Base-by-base conservation (phyloP, 2,797 vertebrate genomes). In the Neopelma chrysocephalum region DNA sequence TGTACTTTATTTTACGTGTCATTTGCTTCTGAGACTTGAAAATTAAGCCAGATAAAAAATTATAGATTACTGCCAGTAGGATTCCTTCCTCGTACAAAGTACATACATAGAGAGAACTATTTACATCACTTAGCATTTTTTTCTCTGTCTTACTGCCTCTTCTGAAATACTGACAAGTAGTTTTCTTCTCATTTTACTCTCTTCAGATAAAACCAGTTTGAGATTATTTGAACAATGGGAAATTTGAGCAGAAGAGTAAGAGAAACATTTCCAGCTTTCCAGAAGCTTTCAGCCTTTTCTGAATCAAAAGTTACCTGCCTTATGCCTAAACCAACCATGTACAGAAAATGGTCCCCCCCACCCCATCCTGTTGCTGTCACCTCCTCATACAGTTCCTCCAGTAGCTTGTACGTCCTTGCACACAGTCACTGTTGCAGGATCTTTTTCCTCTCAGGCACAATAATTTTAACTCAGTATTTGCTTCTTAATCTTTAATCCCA, bases 401-500 rank as follows among this genome's bases (percentile, higher is more conserved):
- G 4, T 61, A 61, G 34, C 7, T 34, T 47, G 4, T 11, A 6
- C 40, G 42, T 25, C n/a, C 40, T 71, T 75, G 34, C 62, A 40
- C 45, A 60, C 31, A 58, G 23, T 34, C 43, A 32, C 23, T 71
- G 21, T 22, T 81, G 42, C 34, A 79, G 43, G 27, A 36, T 72
- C 36, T 92, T 75, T 84, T 62, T 15, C 21, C 29, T 70, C 32
- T 70, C 11, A 36, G 45, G 26, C 12, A 20, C n/a, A 60, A 47
- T n/a, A 48, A 77, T 48, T 80, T 82, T 80, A 84, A 79, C 19
- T 91, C 64, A 38, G 48, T 32, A 66, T 79, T 92, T 93, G 32
- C n/a, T 48, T 77, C 58, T 53, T 94, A 84, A 53, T 89, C 38
- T 82, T 87, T 82, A 81, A 79, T 80, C 23, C 17, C 45, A 47